phyloP scores from a whole-genome alignment of 2,888 invertebrate genomes.

The Drosophila formosana region DNA sequence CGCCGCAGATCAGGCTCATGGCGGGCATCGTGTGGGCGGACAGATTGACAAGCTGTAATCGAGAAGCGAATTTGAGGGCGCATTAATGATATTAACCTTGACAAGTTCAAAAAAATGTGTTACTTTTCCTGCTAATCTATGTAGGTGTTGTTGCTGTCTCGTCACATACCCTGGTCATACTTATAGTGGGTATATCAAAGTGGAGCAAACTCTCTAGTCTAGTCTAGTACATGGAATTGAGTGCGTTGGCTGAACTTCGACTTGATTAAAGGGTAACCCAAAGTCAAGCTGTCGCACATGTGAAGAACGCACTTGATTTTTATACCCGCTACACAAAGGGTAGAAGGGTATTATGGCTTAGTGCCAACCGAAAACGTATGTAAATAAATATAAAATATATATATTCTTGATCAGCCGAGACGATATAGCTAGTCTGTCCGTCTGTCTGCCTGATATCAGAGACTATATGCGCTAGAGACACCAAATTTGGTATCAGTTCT shows the following conservation, averaged over 20 bases:
- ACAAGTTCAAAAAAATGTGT: conserved; percentile 52
- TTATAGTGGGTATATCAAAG: neutral
- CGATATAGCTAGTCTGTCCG: no score
- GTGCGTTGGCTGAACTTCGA: neutral
- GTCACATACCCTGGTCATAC: neutral
- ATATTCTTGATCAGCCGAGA: no score
- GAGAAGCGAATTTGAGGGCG: conserved; percentile 32
- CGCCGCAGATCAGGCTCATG: conserved; percentile 81
- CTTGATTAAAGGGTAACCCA: neutral
- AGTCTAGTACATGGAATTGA: neutral
- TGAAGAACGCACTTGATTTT: conserved; percentile 7
- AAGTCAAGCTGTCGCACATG: neutral
- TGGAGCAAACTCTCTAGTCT: neutral
- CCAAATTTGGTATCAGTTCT: no score
- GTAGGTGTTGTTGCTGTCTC: neutral
- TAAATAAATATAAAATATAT: no score
- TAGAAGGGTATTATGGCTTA: no score
- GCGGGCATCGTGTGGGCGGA: conserved; percentile 85
- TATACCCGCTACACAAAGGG: no score
- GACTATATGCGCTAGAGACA: no score
- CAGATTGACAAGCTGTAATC: conserved; percentile 83
- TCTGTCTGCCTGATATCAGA: no score
- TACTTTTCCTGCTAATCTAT: conserved; percentile 20
- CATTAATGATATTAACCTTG: conserved; percentile 73
- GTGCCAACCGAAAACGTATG: no score